Evolutionary conservation across 2,888 invertebrate species (phyloP), one percentile per base, ranked within the genome.

Genomic region (Phrixothrix hirtus): DNA sequence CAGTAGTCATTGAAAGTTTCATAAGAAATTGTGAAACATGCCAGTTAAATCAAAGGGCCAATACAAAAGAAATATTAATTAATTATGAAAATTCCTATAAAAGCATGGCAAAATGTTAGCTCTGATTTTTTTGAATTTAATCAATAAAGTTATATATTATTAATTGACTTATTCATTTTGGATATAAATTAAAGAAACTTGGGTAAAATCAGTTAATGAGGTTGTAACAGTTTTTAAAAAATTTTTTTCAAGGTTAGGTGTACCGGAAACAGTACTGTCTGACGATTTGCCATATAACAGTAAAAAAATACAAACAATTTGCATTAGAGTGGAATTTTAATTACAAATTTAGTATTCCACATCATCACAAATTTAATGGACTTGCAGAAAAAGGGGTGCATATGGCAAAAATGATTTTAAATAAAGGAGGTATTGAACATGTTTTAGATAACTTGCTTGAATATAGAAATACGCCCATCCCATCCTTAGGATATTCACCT

Each of bases 161-260:
- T 64, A 17, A 51, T 61, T 7, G 66, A 67, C n/a, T n/a, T n/a
- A n/a, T 52, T 55, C 50, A 25, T 66, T 54, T 31, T 57, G 53
- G 21, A 61, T 62, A 38, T 64, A 47, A 43, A 35, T 60, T 21
- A 60, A 65, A 41, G 36, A 57, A 10, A 35, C 48, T 10, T 6
- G 36, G 9, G 50, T 53, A 30, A 50, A n/a, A n/a, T n/a, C n/a
- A n/a, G n/a, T n/a, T n/a, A n/a, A n/a, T n/a, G n/a, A n/a, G n/a
- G n/a, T n/a, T 60, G 7, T 49, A 58, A 31, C 17, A 36, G 15
- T 62, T 36, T 36, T 17, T 16, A 6, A 15, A 21, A 36, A 17
- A 34, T n/a, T n/a, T n/a, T n/a, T n/a, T n/a, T n/a, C n/a, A n/a
- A n/a, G n/a, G n/a, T n/a, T n/a, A n/a, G n/a, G n/a, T n/a, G n/a